Evolutionary conservation across 1,140 invertebrate genomes (phyloP).

Genomic region (Aporrectodea caliginosa): DNA sequence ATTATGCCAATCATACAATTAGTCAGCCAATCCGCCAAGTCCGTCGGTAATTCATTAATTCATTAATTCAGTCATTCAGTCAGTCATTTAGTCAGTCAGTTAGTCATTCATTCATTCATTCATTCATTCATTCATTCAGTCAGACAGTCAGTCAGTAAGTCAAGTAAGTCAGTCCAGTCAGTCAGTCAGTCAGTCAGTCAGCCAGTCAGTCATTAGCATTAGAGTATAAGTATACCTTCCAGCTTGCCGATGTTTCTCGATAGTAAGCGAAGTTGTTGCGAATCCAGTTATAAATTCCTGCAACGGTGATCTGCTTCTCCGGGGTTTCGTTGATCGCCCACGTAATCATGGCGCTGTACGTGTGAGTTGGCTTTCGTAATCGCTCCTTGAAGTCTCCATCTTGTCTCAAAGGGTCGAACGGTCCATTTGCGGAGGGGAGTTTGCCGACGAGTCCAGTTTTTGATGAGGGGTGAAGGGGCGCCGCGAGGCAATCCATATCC

Average conservation of each 20-base stretch:
- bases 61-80: too few relatives aligned
- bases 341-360: conserved; percentile 15
- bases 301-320: conserved; percentile 22
- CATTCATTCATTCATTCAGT: too few relatives aligned
- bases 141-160: too few relatives aligned
- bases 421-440: background rate
- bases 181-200: too few relatives aligned
- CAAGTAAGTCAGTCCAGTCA: too few relatives aligned
- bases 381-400: background rate
- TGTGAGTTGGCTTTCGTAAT: background rate
- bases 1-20: too few relatives aligned
- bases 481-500: background rate
- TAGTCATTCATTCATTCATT: too few relatives aligned
- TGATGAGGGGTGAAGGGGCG: background rate
- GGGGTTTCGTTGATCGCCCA: conserved; percentile 19
- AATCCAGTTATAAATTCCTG: conserved; percentile 21
- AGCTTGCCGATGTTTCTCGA: background rate
- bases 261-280: conserved; percentile 15
- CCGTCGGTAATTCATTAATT: too few relatives aligned
- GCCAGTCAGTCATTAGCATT: too few relatives aligned
- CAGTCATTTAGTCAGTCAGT: too few relatives aligned
- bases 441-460: background rate
- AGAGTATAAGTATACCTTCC: too few relatives aligned
- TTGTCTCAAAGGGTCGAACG: background rate
- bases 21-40: too few relatives aligned